Percentiles rank a stretch among this genome's conserved stretches.
Conservation (phyloP, 2,797 vertebrate genomes). For the Rachycentron canadum region DNA sequence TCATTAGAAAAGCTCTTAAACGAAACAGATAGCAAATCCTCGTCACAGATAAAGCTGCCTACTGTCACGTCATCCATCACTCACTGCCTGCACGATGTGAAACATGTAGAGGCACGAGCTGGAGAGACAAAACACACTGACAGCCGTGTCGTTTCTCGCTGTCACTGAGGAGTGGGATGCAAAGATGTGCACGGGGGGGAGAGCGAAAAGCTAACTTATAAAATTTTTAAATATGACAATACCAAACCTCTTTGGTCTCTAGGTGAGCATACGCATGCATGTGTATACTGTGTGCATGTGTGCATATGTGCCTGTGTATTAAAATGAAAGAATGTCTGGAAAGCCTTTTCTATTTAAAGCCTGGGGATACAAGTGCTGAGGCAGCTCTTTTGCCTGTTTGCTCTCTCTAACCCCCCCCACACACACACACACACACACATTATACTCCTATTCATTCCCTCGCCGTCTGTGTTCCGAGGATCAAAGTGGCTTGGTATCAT, state of each 20-base stretch:
- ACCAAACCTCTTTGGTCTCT: conserved; percentile 49
- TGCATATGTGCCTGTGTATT: conserved; percentile 23
- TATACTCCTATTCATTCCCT: conserved; percentile 65
- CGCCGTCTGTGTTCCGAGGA: conserved; percentile 40
- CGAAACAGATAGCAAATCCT: conserved; percentile 62
- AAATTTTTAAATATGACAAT: conserved; percentile 79
- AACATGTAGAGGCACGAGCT: conserved; percentile 36
- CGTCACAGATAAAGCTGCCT: conserved; percentile 54
- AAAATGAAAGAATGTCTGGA: conserved; percentile 69
- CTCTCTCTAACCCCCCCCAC: conserved; percentile 34
- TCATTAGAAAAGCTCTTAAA: conserved; percentile 73
- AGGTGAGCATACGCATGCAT: conserved; percentile 37
- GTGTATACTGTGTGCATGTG: conserved; percentile 33
- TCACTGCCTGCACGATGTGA: conserved; percentile 34
- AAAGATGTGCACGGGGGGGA: conserved; percentile 24
- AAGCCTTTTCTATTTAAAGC: conserved; percentile 77
- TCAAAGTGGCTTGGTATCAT: conserved; percentile 71
- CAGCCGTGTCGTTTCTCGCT: conserved; percentile 46
- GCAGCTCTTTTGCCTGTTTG: conserved; percentile 68
- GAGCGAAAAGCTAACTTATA: conserved; percentile 65
- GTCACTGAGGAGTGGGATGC: conserved; percentile 52
- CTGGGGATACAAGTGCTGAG: conserved; percentile 77
- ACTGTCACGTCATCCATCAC: conserved; percentile 71
- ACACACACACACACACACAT: too few relatives aligned
- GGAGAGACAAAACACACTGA: conserved; percentile 65